phyloP scores from a whole-genome alignment of 2,888 invertebrate genomes.

The Polylopha cassiicola region DNA sequence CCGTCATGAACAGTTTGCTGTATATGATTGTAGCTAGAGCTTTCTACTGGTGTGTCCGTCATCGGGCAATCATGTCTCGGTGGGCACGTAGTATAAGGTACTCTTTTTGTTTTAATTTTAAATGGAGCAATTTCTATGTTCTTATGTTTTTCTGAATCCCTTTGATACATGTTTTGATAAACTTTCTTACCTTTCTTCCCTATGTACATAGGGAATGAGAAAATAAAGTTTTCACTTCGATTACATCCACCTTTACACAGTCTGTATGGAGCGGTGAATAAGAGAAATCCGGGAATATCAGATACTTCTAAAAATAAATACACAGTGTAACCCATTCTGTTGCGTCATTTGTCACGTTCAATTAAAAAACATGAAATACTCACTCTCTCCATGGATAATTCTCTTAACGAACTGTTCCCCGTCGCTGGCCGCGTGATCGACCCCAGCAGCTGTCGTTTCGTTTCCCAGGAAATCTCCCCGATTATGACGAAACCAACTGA shows the following conservation, averaged over 20 bases:
- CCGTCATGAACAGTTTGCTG: too few species aligned
- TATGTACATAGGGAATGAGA: slow-evolving; percentile 52
- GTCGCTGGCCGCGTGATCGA: slow-evolving; percentile 30
- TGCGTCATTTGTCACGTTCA: too few species aligned
- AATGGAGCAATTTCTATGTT: slow-evolving; percentile 41
- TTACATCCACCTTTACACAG: slow-evolving; percentile 48
- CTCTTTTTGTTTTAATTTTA: slow-evolving; percentile 29
- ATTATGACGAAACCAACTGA: slow-evolving; percentile 34
- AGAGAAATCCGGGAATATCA: slow-evolving; percentile 37
- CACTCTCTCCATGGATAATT: slow-evolving; percentile 43
- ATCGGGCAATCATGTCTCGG: neutral
- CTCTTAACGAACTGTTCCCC: slow-evolving; percentile 41
- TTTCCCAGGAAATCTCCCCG: slow-evolving; percentile 27
- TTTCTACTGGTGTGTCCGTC: neutral
- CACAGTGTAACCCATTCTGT: too few species aligned
- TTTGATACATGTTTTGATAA: slow-evolving; percentile 35
- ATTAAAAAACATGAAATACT: slow-evolving; percentile 37
- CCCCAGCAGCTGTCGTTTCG: slow-evolving; percentile 26
- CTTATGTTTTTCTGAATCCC: slow-evolving; percentile 33
- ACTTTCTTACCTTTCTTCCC: slow-evolving; percentile 36
- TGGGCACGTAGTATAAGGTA: slow-evolving; percentile 30
- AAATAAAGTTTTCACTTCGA: slow-evolving; percentile 31
- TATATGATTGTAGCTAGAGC: too few species aligned
- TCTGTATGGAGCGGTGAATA: slow-evolving; percentile 61
- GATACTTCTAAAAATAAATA: slow-evolving; percentile 45